Base-by-base conservation (phyloP, 2,888 invertebrate genomes). In the Melipona beecheii region DNA sequence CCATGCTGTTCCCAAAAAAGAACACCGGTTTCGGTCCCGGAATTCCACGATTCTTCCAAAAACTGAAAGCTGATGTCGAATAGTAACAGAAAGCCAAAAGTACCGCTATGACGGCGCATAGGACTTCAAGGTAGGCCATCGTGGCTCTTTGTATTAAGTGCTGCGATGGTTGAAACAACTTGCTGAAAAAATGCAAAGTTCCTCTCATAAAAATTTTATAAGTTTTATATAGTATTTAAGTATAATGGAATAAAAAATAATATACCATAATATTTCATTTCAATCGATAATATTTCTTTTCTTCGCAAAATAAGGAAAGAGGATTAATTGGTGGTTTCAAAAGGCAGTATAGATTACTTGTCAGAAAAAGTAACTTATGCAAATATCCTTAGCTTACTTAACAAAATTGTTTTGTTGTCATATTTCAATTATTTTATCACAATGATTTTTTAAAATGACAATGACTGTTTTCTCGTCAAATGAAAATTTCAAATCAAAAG, bases 91-190 rank as follows among this genome's bases (percentile, higher is more conserved):
- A 2, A 9, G 72, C 69, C 1, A 89, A 9, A 43, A 88, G 24
- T 36, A 87, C 5, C 19, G 50, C 81, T 36, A 70, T 95, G 95
- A 95, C 94, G 94, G 95, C 95, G 94, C 94, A 94, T 0, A 90
- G 21, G 4, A 89, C 72, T 75, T 91, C 91, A 13, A 83, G 5
- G 6, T 49, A 69, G n/a, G 9, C 15, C 69, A 76, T 81, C 24
- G 94, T 94, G 2, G 24, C 11, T n/a, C 21, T 64, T 9, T 31
- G 21, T 50, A 50, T 50, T 5, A 17, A 50, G 6, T 21, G 9
- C 9, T 3, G 43, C 54, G 54, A 54, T 54, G 54, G 1, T 21
- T 21, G 5, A 50, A 50, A n/a, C 21, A 21, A 21, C 19, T 27
- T 27, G 43, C 9, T 60, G 17, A 56, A 56, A 56, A 56, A 13